Evolutionary conservation across 2,113 vertebrate genomes (phyloP).

Genomic region (Plectropomus leopardus): DNA sequence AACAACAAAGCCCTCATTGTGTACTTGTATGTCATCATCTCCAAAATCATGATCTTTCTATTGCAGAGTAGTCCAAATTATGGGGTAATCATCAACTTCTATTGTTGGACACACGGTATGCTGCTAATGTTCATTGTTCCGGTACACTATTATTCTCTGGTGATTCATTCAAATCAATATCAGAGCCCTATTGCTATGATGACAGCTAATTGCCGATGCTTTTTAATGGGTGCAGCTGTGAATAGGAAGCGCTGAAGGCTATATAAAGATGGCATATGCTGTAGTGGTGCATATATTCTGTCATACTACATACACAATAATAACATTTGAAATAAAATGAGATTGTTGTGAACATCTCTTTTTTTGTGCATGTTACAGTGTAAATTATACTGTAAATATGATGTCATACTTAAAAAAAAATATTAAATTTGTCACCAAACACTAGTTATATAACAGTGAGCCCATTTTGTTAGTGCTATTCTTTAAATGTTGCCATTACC

Average conservation of each 20-base stretch:
- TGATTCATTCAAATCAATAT: conserved; percentile 16
- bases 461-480: neutral
- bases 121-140: conserved; percentile 14
- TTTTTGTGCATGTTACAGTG: neutral
- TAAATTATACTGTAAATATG: too few relatives aligned
- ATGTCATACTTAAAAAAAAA: neutral
- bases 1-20: neutral
- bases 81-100: conserved; percentile 1
- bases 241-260: too few relatives aligned
- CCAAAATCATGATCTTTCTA: neutral
- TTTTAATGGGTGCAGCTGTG: too few relatives aligned
- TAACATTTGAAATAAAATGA: too few relatives aligned
- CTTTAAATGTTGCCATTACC: neutral
- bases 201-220: conserved; percentile 14
- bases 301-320: neutral
- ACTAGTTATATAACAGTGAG: neutral
- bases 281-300: neutral
- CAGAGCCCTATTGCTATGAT: conserved; percentile 5
- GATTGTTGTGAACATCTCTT: neutral
- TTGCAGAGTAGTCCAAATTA: neutral
- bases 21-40: neutral
- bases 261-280: too few relatives aligned
- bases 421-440: neutral
- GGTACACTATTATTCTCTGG: neutral
- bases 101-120: conserved; percentile 2